Base-by-base conservation (phyloP, 2,888 invertebrate genomes). In the Phyllotreta cruciferae region DNA sequence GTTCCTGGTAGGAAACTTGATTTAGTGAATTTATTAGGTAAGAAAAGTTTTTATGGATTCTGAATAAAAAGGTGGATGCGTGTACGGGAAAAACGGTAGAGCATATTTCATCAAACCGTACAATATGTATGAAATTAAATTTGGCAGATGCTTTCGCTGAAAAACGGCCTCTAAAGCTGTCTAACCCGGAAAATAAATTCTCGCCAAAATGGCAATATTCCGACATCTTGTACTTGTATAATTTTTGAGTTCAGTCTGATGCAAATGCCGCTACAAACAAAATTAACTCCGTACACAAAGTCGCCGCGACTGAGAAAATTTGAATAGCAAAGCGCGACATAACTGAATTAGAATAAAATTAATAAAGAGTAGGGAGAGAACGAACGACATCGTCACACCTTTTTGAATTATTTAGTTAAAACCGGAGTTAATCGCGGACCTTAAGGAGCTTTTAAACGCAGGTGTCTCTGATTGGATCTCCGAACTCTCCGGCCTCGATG, bases 401-500 rank as follows among this genome's bases (percentile, higher is more conserved):
- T 67, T 60, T 69, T 66, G 70, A 66, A 68, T 62, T 70, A 70
- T 70, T 71, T 68, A 71, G 64, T 63, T 57, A 60, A 63, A 49
- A 41, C 49, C 54, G 52, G 49, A 67, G 65, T 71, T 71, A 71
- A 72, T 71, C 67, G 67, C 63, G 49, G 64, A 64, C 64, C 61
- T 68, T 68, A 65, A 56, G 56, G 68, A 70, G 70, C 69, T 73
- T 71, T 73, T 68, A 73, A 70, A 47, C 71, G 64, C 75, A 75
- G 75, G 75, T 75, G 75, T 74, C 71, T 67, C 71, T 72, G 73
- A 75, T 74, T 73, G 74, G 71, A 68, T 70, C 69, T 70, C 67
- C 68, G 70, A 71, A 68, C 71, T 63, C 24, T 24, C 4, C 66
- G 68, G 66, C 68, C 67, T 67, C 69, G 67, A 73, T 73, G 70